These are phyloP conservation scores for Cisticola juncidis DNA, from an alignment of 2,113 vertebrate species.

Conservation along the genomic window DNA sequence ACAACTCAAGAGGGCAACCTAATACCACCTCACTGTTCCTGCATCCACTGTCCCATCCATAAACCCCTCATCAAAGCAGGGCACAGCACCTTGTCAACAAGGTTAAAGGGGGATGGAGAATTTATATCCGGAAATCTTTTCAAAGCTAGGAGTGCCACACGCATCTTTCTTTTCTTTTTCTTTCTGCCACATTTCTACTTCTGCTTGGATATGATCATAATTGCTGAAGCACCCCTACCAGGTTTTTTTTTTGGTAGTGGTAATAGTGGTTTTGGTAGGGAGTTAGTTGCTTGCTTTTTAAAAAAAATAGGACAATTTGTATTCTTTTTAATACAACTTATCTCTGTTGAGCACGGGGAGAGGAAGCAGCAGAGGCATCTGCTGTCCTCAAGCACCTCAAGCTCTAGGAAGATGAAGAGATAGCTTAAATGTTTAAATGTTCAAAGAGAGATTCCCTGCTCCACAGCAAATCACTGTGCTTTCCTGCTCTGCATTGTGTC, in stretches of 20 bases:
- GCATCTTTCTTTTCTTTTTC: background rate
- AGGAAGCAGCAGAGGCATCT: background rate
- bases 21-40: background rate
- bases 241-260: accelerated
- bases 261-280: background rate
- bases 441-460: background rate
- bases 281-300: background rate
- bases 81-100: background rate
- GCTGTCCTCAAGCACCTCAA: background rate
- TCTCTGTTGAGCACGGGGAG: background rate
- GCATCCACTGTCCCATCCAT: accelerated
- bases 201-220: background rate
- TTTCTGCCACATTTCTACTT: background rate
- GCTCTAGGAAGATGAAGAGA: background rate
- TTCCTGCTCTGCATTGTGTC: background rate
- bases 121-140: background rate
- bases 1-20: slow-evolving; percentile 63
- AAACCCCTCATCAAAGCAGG: background rate
- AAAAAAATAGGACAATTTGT: background rate
- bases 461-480: background rate
- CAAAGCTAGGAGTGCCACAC: background rate
- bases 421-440: background rate
- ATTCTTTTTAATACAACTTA: background rate
- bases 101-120: background rate
- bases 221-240: background rate